Conservation (phyloP, 1,140 invertebrate genomes). For the Papilio xuthus region DNA sequence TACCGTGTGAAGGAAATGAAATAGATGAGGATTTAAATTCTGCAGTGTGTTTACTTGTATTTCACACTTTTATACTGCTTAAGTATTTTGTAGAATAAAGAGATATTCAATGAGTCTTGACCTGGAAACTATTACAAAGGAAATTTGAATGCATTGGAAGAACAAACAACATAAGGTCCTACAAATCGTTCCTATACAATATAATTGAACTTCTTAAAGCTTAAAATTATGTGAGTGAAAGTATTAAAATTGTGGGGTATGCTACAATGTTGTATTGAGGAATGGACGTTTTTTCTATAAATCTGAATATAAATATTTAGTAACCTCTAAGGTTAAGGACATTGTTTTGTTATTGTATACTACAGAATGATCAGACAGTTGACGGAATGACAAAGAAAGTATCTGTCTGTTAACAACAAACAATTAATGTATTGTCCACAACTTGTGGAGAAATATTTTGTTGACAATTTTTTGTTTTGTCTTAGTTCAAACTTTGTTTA, state of each 20-base stretch:
- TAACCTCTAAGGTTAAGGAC: neutral
- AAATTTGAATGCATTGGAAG: too few relatives aligned
- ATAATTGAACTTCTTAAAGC: too few relatives aligned
- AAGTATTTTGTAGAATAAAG: too few relatives aligned
- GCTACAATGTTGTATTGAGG: too few relatives aligned
- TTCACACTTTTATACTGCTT: too few relatives aligned
- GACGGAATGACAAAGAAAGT: neutral
- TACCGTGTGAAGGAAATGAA: too few relatives aligned
- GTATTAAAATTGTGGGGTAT: neutral
- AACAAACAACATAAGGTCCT: too few relatives aligned
- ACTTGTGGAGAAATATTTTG: neutral
- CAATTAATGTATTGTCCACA: neutral
- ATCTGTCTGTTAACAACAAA: neutral
- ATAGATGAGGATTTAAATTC: too few relatives aligned
- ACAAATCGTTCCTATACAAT: too few relatives aligned
- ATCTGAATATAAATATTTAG: neutral
- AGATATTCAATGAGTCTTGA: too few relatives aligned
- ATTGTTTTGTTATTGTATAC: neutral
- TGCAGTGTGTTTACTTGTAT: too few relatives aligned
- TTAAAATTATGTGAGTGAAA: neutral
- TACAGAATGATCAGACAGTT: neutral
- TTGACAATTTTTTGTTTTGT: neutral
- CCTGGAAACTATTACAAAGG: too few relatives aligned
- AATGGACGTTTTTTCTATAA: neutral
- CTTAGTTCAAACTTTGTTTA: neutral